Conservation (phyloP, 1,140 invertebrate genomes). For the Microvelia longipes region DNA sequence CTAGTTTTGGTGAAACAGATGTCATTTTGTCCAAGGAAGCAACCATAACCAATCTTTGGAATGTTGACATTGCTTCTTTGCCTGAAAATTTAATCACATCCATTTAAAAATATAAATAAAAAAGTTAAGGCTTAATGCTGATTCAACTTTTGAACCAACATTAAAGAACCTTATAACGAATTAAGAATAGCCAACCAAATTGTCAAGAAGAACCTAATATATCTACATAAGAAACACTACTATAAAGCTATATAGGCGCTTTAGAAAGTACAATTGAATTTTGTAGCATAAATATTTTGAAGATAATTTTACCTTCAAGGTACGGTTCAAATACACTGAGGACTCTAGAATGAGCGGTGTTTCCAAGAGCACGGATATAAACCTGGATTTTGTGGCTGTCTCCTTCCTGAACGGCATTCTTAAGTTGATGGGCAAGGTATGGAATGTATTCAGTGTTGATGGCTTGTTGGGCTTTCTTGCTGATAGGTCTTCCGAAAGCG, state of each 20-base stretch:
- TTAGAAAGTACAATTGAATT: too few species aligned
- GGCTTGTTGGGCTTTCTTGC: conserved; percentile 29
- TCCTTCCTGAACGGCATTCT: conserved; percentile 32
- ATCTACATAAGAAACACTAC: too few species aligned
- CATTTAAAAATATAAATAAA: too few species aligned
- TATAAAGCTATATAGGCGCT: too few species aligned
- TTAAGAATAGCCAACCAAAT: too few species aligned
- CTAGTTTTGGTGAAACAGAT: conserved; percentile 31
- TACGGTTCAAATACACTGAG: conserved; percentile 44
- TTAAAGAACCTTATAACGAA: too few species aligned
- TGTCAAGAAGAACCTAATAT: too few species aligned
- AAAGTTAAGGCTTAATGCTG: too few species aligned
- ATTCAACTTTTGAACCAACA: too few species aligned
- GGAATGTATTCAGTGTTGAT: conserved; percentile 39
- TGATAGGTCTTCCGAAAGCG: conserved; percentile 36
- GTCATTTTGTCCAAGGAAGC: conserved; percentile 35
- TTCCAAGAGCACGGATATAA: conserved; percentile 44
- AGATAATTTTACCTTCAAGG: conserved; percentile 28
- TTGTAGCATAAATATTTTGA: too few species aligned
- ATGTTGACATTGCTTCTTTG: conserved; percentile 34
- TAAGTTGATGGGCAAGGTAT: conserved; percentile 35
- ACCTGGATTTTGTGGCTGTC: conserved; percentile 40
- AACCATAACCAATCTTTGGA: conserved; percentile 44
- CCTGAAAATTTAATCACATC: conserved; percentile 33
- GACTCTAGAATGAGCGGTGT: conserved; percentile 40